These are phyloP conservation scores for Manis pentadactyla DNA, from an alignment of 2,797 vertebrate species.

Conservation along the genomic window DNA sequence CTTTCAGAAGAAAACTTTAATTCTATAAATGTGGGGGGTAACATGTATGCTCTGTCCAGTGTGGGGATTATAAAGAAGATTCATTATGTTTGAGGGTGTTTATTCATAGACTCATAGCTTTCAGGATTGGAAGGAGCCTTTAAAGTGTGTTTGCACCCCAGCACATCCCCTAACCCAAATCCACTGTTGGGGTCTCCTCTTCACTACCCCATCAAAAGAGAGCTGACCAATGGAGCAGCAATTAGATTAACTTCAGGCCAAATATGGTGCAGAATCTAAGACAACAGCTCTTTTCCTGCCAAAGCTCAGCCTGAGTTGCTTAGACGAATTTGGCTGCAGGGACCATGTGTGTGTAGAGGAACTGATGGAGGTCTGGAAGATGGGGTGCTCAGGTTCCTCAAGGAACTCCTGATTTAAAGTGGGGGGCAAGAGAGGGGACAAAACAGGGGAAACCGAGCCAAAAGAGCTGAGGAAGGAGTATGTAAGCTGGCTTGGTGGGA, in stretches of 20 bases:
- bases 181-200: neutral
- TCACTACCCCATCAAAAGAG: neutral
- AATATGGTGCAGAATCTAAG: neutral
- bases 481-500: no score
- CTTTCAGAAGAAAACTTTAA: constrained; percentile 26
- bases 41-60: neutral
- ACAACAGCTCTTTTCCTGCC: neutral
- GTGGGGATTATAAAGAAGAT: neutral
- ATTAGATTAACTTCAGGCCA: neutral
- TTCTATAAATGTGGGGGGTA: neutral
- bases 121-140: neutral
- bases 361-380: neutral
- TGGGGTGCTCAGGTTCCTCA: neutral
- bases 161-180: neutral
- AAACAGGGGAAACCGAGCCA: neutral
- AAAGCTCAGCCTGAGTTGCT: neutral
- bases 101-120: neutral
- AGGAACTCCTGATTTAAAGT: neutral
- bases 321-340: neutral
- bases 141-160: neutral
- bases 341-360: neutral
- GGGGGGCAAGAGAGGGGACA: neutral
- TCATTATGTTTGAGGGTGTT: neutral
- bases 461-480: neutral
- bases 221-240: neutral